Evolutionary conservation across 2,797 vertebrate genomes (phyloP), one percentile per base, ranked within the genome.

Genomic region (Silurus lanzhouensis): DNA sequence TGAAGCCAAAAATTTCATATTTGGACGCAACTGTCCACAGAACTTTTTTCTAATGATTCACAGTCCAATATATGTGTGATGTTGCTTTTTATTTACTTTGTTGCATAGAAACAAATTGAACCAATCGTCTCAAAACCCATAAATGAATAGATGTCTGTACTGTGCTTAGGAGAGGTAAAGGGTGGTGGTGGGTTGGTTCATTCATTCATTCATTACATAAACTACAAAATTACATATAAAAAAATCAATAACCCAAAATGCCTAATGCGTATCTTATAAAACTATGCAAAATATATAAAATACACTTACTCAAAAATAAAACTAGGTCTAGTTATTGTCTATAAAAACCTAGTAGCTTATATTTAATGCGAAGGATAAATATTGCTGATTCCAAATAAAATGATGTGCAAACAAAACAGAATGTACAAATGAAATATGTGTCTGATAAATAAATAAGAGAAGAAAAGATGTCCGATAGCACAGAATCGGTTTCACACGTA

Each of bases 401-500:
- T 64, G 2, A 48, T 13, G 20, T 3, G 19, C 10, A 76, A 76
- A 58, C 55, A 31, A 76, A 48, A 12, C 10, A 19, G 57, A 58
- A 31, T 17, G 3, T 19, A 14, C 3, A 3, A 3, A n/a, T 68
- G 19, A n/a, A 78, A 84, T 15, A n/a, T n/a, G 46, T 60, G 61
- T 55, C 71, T 3, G 58, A 46, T 78, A 57, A 58, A 85, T 27
- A 82, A 55, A 58, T 71, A 57, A 60, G 81, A 82, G 1, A 52
- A 52, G 48, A 52, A 52, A 52, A 52, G 44, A 20, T 83, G 72
- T 72, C 19, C 68, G 58, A 12, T 44, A 25, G 55, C 27, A 48
- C 95, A 95, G 93, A 94, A 97, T 95, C 96, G 94, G 93, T 94
- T 95, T 38, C 19, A 20, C 6, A 31, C 94, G 95, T 95, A 94